phyloP scores from a whole-genome alignment of 1,140 invertebrate species.

The Campoletis sonorensis region DNA sequence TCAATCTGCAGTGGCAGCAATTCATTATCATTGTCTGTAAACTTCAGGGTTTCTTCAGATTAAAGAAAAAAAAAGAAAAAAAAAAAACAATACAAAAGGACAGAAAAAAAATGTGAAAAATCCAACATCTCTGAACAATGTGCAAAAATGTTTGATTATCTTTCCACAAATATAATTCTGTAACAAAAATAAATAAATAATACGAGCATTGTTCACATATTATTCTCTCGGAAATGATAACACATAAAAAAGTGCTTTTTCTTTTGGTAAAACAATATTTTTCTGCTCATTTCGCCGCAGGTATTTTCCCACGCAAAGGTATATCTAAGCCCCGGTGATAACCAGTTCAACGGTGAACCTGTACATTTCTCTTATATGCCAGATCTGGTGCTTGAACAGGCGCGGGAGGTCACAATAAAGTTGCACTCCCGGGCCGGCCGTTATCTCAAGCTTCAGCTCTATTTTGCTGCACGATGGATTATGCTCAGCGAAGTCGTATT shows the following conservation, averaged over 20 bases:
- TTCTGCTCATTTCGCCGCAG: slow-evolving; percentile 67
- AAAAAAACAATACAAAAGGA: too few relatives aligned
- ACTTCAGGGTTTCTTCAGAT: too few relatives aligned
- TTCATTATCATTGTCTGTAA: too few relatives aligned
- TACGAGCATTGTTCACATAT: not conserved
- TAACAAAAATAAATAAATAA: too few relatives aligned
- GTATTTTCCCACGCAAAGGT: slow-evolving; percentile 84
- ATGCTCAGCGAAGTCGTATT: slow-evolving; percentile 92
- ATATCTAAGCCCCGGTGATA: slow-evolving; percentile 84
- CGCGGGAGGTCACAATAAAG: slow-evolving; percentile 89
- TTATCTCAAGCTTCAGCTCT: slow-evolving; percentile 88
- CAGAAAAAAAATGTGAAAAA: too few relatives aligned
- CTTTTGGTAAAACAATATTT: slow-evolving; percentile 29
- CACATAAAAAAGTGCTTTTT: not conserved
- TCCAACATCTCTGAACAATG: too few relatives aligned
- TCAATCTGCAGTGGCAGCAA: too few relatives aligned
- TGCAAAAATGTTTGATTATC: too few relatives aligned
- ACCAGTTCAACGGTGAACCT: slow-evolving; percentile 81
- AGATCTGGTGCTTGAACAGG: slow-evolving; percentile 88
- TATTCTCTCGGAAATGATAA: not conserved
- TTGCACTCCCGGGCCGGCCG: slow-evolving; percentile 86
- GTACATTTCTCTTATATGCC: slow-evolving; percentile 87
- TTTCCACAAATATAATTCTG: too few relatives aligned
- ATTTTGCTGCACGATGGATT: slow-evolving; percentile 91
- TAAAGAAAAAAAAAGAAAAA: too few relatives aligned